These are phyloP conservation scores for Euclidia mi DNA, from an alignment of 2,888 invertebrate genomes.

Conservation along the genomic window DNA sequence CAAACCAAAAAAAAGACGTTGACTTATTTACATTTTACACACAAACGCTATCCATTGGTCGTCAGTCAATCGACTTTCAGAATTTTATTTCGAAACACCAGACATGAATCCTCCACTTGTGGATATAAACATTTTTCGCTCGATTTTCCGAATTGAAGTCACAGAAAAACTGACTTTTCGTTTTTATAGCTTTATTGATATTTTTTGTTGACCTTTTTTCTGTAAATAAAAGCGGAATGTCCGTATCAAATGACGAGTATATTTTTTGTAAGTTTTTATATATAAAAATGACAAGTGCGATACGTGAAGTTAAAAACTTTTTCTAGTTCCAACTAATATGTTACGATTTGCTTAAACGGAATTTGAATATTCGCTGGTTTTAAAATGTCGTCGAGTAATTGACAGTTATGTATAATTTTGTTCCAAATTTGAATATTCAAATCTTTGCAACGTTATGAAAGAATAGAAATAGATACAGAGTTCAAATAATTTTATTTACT, in stretches of 20 bases:
- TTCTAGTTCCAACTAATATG: conserved; percentile 39
- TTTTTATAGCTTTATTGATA: conserved; percentile 48
- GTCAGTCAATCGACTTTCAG: conserved; percentile 57
- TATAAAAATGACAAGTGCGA: conserved; percentile 21
- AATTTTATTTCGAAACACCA: conserved; percentile 53
- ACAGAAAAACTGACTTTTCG: conserved; percentile 38
- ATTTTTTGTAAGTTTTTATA: conserved; percentile 23
- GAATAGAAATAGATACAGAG: conserved; percentile 9
- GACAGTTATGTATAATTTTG: conserved; percentile 24
- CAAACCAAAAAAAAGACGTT: conserved; percentile 46
- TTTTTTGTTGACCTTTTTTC: conserved; percentile 16
- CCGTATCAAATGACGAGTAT: conserved; percentile 21
- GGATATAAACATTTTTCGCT: conserved; percentile 48
- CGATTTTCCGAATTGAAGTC: conserved; percentile 39
- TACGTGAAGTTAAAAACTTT: conserved; percentile 37
- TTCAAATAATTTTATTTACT: not conserved
- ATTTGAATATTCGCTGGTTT: conserved; percentile 23
- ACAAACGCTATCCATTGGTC: conserved; percentile 59
- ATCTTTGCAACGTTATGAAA: conserved; percentile 25
- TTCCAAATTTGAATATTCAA: conserved; percentile 42
- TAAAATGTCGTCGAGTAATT: conserved; percentile 22
- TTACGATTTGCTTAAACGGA: conserved; percentile 20
- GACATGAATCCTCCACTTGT: conserved; percentile 54
- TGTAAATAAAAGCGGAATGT: conserved; percentile 17
- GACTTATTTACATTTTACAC: conserved; percentile 61